Conservation (phyloP, 2,888 invertebrate species). For the Hydropsyche betteni region DNA sequence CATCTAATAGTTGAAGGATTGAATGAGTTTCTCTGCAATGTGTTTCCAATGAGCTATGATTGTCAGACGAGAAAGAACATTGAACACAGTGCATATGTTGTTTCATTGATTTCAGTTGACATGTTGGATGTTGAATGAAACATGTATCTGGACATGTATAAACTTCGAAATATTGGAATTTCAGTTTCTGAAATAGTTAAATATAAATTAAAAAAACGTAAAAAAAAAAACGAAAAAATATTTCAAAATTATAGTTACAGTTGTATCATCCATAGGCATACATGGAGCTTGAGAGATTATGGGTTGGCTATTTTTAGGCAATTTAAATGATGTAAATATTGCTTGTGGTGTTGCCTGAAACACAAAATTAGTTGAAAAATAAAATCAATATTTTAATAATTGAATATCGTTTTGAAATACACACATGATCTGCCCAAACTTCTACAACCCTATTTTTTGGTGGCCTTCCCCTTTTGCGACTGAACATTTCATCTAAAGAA, state of each 20-base stretch:
- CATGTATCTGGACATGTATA: conserved; percentile 72
- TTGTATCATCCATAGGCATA: conserved; percentile 63
- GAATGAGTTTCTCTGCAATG: conserved; percentile 90
- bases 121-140: conserved; percentile 73
- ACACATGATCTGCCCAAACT: conserved; percentile 86
- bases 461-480: conserved; percentile 93
- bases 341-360: conserved; percentile 81
- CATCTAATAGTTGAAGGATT: conserved; percentile 81
- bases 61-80: conserved; percentile 83
- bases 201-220: conserved; percentile 41
- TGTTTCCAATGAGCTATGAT: conserved; percentile 78
- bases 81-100: conserved; percentile 89
- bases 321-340: conserved; percentile 91
- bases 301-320: conserved; percentile 76
- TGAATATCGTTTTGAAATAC: conserved; percentile 55
- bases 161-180: conserved; percentile 71
- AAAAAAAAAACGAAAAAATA: conserved; percentile 11
- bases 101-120: conserved; percentile 72
- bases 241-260: conserved; percentile 57
- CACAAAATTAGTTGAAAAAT: conserved; percentile 45
- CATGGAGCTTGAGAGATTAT: conserved; percentile 61
- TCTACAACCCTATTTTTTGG: conserved; percentile 95
- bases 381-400: conserved; percentile 38
- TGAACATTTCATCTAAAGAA: conserved; percentile 90
- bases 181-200: conserved; percentile 63